phyloP scores from a whole-genome alignment of 2,797 vertebrate species.

The Denticeps clupeoides region DNA sequence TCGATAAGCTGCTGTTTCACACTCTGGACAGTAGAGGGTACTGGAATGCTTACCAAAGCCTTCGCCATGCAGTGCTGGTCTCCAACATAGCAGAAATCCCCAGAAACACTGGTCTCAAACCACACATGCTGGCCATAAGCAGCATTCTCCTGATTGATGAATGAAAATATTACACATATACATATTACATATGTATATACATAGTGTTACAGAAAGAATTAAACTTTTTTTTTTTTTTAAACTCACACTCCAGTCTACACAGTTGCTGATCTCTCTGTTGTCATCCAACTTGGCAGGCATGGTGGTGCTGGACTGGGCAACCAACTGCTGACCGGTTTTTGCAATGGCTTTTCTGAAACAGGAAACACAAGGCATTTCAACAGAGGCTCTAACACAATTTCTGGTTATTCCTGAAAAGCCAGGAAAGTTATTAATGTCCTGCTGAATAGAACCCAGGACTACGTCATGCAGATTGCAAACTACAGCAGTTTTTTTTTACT shows the following conservation, averaged over 20 bases:
- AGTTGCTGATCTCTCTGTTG: slow-evolving; percentile 64
- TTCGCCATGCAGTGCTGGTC: slow-evolving; percentile 87
- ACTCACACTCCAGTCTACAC: slow-evolving; percentile 91
- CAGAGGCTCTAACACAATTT: neutral
- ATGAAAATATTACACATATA: no score
- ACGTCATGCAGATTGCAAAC: no score
- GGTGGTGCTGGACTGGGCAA: slow-evolving; percentile 45
- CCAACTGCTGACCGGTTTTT: slow-evolving; percentile 72
- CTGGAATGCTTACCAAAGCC: slow-evolving; percentile 69
- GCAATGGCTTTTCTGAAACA: slow-evolving; percentile 81
- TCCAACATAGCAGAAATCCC: slow-evolving; percentile 93
- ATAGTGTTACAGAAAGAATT: no score
- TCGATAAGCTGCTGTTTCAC: no score
- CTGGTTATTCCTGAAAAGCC: no score
- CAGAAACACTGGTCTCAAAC: slow-evolving; percentile 86
- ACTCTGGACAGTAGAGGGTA: no score
- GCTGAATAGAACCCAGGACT: no score
- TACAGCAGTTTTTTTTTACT: no score
- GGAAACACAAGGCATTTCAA: slow-evolving; percentile 1
- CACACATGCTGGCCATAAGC: slow-evolving; percentile 90
- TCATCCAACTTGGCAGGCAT: slow-evolving; percentile 45
- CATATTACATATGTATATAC: no score
- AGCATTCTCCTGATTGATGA: slow-evolving; percentile 68
- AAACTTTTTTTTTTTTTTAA: no score
- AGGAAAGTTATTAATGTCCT: no score